Percentiles rank a stretch among this genome's conserved stretches.
Conservation (phyloP, 2,797 vertebrate species). For the Lacerta agilis region DNA sequence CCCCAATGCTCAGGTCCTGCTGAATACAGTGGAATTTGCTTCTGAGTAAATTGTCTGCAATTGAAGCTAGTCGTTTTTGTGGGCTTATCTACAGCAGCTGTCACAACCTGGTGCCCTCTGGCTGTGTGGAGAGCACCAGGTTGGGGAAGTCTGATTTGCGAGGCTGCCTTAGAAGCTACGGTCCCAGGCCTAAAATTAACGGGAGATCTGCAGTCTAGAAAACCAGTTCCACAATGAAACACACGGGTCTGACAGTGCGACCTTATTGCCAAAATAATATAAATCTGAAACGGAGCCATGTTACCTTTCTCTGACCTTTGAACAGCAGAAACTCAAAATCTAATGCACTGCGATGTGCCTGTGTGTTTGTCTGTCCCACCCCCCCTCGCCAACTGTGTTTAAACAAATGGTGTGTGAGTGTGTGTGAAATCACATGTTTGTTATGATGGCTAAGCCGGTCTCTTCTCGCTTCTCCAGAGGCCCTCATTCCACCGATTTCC, state of each 20-base stretch:
- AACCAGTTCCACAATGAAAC: background rate
- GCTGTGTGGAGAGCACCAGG: too few relatives aligned
- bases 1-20: background rate
- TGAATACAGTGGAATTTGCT: background rate
- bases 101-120: too few relatives aligned
- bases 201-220: background rate
- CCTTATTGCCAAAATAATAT: background rate
- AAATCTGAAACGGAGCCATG: accelerated
- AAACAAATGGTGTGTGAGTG: background rate
- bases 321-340: accelerated
- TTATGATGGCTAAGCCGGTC: background rate
- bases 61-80: background rate
- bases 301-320: background rate
- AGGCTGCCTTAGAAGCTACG: background rate
- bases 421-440: background rate
- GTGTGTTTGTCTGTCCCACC: too few relatives aligned
- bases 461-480: background rate
- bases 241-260: accelerated
- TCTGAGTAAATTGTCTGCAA: background rate
- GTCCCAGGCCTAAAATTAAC: background rate
- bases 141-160: background rate
- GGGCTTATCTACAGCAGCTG: background rate
- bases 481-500: background rate
- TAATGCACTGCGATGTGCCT: background rate
- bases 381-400: too few relatives aligned